Evolutionary conservation across 1,140 invertebrate species (phyloP).

Genomic region (Microplitis demolitor): DNA sequence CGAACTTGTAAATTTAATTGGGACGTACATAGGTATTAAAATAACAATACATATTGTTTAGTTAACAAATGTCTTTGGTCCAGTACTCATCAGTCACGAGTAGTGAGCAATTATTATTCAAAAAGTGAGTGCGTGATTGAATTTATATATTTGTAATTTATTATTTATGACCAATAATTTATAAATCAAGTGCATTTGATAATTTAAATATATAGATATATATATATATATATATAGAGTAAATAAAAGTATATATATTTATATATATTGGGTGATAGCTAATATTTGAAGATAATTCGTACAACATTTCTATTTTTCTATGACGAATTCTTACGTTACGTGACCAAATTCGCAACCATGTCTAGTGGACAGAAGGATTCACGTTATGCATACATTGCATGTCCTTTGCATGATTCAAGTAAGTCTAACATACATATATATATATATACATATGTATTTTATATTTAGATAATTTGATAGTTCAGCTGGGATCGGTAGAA

Average conservation of each 20-base stretch:
- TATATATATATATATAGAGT: not conserved
- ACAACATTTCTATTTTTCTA: slow-evolving; percentile 49
- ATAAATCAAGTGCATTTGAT: not conserved
- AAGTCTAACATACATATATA: slow-evolving; percentile 21
- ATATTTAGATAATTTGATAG: too few relatives aligned
- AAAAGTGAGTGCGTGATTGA: not conserved
- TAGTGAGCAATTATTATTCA: not conserved
- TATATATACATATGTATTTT: too few relatives aligned
- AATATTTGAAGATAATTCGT: slow-evolving; percentile 33
- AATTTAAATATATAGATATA: not conserved
- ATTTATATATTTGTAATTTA: too few relatives aligned
- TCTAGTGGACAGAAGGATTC: slow-evolving; percentile 48
- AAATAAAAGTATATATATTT: not conserved
- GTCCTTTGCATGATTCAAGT: slow-evolving; percentile 52
- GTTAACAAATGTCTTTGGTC: not conserved
- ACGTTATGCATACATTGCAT: slow-evolving; percentile 53
- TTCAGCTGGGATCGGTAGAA: too few relatives aligned
- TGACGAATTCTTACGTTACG: slow-evolving; percentile 51
- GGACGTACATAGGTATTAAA: not conserved
- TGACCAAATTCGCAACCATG: slow-evolving; percentile 54
- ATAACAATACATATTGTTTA: not conserved
- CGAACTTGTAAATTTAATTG: not conserved
- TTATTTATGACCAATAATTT: not conserved
- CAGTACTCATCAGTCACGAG: not conserved
- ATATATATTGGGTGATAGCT: not conserved